A percentile compares a stretch with the other conserved stretches of the same genome.
Evolutionary conservation across 2,113 vertebrate genomes (phyloP).

Genomic region (Ovis aries): DNA sequence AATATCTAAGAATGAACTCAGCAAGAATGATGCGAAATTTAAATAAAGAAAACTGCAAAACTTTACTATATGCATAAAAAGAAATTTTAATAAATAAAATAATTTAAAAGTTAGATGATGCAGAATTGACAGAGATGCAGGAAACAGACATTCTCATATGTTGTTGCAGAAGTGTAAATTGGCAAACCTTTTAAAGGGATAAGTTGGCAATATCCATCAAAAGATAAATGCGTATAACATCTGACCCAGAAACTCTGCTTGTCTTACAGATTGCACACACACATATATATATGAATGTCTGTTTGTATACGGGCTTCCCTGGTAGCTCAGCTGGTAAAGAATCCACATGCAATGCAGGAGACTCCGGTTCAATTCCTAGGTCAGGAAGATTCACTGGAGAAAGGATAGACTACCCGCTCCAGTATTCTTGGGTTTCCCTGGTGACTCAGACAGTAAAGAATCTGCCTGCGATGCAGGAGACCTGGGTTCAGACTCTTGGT

Average conservation of each 20-base stretch:
- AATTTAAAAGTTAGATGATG: not conserved
- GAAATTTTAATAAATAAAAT: slow-evolving; percentile 1
- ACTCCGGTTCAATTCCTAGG: not conserved
- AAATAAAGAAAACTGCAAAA: not conserved
- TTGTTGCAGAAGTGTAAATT: not conserved
- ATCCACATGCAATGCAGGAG: not conserved
- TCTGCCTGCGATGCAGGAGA: not conserved
- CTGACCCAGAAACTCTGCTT: not conserved
- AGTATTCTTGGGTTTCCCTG: not conserved
- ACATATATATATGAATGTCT: not conserved
- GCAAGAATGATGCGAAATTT: not conserved
- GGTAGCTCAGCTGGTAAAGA: not conserved
- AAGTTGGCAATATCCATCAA: not conserved
- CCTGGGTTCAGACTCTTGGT: not conserved
- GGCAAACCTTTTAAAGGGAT: not conserved
- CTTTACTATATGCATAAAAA: not conserved
- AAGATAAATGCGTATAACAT: not conserved
- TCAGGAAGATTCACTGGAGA: not conserved
- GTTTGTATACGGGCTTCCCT: not conserved
- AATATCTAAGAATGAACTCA: not conserved
- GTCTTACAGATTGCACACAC: not conserved
- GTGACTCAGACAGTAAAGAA: not conserved
- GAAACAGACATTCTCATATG: not conserved
- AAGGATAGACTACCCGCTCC: not conserved
- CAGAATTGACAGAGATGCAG: not conserved